These are phyloP conservation scores for Cryptus viduatorius DNA, from an alignment of 2,888 invertebrate species.

Conservation along the genomic window DNA sequence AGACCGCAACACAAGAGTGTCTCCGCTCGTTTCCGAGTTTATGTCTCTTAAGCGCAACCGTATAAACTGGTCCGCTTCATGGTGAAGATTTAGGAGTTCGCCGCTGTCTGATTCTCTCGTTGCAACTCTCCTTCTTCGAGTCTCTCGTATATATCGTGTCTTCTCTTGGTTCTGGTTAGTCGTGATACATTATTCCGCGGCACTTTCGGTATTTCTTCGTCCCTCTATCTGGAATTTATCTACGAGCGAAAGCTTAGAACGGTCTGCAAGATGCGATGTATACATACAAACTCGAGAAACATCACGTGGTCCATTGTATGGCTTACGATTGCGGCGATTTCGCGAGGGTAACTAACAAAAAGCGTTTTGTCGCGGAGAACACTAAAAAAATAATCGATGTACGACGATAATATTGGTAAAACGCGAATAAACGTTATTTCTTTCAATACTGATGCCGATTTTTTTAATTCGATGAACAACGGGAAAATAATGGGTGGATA, in stretches of 20 bases:
- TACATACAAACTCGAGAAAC: neutral
- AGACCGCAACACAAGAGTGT: neutral
- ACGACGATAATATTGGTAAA: no score
- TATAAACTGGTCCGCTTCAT: constrained; percentile 44
- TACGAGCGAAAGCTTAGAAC: constrained; percentile 21
- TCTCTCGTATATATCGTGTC: neutral
- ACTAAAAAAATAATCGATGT: neutral
- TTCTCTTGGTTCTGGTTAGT: constrained; percentile 10
- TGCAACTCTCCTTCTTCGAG: constrained; percentile 4
- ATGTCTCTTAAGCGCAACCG: constrained; percentile 38
- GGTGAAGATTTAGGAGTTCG: constrained; percentile 37
- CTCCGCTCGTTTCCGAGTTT: constrained; percentile 46
- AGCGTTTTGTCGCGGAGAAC: neutral
- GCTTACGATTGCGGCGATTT: neutral
- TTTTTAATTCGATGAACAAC: no score
- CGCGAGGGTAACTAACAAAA: neutral
- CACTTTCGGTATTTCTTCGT: constrained; percentile 19
- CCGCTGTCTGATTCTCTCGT: constrained; percentile 31
- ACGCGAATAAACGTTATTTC: no score
- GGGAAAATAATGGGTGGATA: no score
- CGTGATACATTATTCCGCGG: constrained; percentile 41
- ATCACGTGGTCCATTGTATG: neutral
- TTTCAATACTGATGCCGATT: no score
- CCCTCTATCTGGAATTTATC: constrained; percentile 27
- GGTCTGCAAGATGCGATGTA: constrained; percentile 4